A percentile compares a stretch with the other conserved stretches of the same genome.
Evolutionary conservation across 2,888 invertebrate species (phyloP).

Genomic region (Orthosia incerta): DNA sequence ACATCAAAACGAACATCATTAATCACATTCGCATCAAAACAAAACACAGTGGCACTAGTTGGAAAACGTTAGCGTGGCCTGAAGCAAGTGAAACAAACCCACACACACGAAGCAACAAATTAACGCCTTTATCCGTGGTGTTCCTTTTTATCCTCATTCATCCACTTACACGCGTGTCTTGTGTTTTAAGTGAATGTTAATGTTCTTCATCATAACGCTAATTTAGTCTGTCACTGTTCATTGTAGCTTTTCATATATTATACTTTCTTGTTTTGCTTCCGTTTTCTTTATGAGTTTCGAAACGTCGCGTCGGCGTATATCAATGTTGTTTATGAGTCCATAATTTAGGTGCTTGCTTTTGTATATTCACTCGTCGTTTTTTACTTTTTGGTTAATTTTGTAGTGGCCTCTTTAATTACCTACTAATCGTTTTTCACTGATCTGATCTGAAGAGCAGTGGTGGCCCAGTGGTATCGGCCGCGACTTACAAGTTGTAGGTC

Average conservation of each 20-base stretch:
- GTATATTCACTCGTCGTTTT: slow-evolving; percentile 6
- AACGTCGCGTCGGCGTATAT: slow-evolving; percentile 23
- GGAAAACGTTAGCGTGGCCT: slow-evolving; percentile 41
- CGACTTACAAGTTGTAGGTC: too few species aligned
- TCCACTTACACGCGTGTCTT: slow-evolving; percentile 66
- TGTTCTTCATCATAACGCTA: slow-evolving; percentile 79
- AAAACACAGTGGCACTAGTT: slow-evolving; percentile 50
- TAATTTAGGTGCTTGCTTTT: slow-evolving; percentile 1
- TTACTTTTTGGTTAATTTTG: background rate
- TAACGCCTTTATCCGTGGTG: slow-evolving; percentile 74
- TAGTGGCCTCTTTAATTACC: background rate
- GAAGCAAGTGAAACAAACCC: slow-evolving; percentile 60
- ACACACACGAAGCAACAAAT: slow-evolving; percentile 73
- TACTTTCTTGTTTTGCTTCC: slow-evolving; percentile 66
- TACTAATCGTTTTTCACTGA: too few species aligned
- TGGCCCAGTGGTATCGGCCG: too few species aligned
- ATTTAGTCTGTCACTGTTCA: slow-evolving; percentile 74
- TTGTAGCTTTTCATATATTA: slow-evolving; percentile 64
- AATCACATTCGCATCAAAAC: slow-evolving; percentile 50
- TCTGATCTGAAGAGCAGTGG: too few species aligned
- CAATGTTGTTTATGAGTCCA: slow-evolving; percentile 26
- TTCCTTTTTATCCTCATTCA: slow-evolving; percentile 76
- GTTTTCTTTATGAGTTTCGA: slow-evolving; percentile 50
- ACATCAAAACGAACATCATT: slow-evolving; percentile 45
- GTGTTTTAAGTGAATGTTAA: slow-evolving; percentile 78